Evolutionary conservation across 1,140 invertebrate genomes (phyloP), one percentile per base, ranked within the genome.

Genomic region (Aphelinus atriplicis): DNA sequence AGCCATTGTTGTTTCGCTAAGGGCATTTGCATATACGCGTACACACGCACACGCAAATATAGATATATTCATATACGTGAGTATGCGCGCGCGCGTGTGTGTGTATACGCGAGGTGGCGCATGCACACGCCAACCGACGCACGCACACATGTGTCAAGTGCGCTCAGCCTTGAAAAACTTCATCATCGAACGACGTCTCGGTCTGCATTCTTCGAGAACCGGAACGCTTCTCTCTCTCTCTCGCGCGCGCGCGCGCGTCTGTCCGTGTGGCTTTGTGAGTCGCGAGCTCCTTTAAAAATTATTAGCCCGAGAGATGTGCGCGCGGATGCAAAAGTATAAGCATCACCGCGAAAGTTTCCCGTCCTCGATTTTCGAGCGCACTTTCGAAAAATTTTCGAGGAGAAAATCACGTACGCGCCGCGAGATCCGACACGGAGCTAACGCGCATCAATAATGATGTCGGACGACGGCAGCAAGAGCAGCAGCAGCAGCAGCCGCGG

Each of bases 151-250:
- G 62, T 7, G 6, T 56, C n/a, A 66, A 66, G 74, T 71, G 68
- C 63, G 63, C 66, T 69, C 66, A 75, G 66, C 73, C 73, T 75
- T 75, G 73, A 75, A 75, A 75, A 76, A 76, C 64, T 67, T 71
- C 62, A 71, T 71, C 73, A 64, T 70, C 66, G 66, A 62, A 55
- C 26, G 26, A 26, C 50, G 53, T 75, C 66, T 68, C 65, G 10
- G 65, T 51, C 66, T 61, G 67, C 61, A 65, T 75, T 70, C 73
- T 56, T 63, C 58, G 76, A 67, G 61, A 79, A 73, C 75, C 4
- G 3, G 46, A 64, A 61, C 58, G 51, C 51, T 9, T 53, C 51
- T 53, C 51, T 53, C 51, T 4, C 51, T 53, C 51, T 4, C 51
- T 53, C 61, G 42, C 42, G 26, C 45, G 42, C 61, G 42, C 10